Conservation (phyloP, 2,113 vertebrate genomes). For the Noturus placidus region DNA sequence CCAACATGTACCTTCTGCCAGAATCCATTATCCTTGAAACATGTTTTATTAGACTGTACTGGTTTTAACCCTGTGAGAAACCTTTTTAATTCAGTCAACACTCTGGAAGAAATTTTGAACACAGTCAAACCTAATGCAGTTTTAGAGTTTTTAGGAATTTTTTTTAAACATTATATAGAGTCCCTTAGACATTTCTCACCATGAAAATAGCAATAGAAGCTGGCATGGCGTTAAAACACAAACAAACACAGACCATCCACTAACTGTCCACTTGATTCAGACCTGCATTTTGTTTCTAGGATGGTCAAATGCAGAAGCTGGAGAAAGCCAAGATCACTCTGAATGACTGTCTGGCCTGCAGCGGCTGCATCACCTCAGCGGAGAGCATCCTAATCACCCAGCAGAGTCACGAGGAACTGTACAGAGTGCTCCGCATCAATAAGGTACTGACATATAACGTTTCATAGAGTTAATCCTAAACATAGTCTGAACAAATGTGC, state of each 20-base stretch:
- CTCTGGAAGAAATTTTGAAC: too few relatives aligned
- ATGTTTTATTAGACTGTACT: too few relatives aligned
- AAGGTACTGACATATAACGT: slow-evolving; percentile 67
- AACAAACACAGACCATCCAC: neutral
- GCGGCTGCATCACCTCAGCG: slow-evolving; percentile 94
- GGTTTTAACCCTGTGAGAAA: too few relatives aligned
- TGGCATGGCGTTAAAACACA: too few relatives aligned
- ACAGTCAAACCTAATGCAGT: too few relatives aligned
- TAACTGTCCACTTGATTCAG: neutral
- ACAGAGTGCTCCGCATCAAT: slow-evolving; percentile 78
- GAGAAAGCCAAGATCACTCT: slow-evolving; percentile 91
- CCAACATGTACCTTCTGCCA: too few relatives aligned
- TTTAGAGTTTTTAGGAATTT: too few relatives aligned
- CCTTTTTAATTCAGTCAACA: too few relatives aligned
- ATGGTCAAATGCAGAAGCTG: slow-evolving; percentile 81
- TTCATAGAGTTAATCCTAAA: neutral
- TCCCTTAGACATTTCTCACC: too few relatives aligned
- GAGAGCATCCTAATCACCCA: slow-evolving; percentile 91
- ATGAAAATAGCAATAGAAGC: too few relatives aligned
- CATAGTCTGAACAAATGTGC: neutral
- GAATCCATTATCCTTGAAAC: too few relatives aligned
- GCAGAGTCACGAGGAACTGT: slow-evolving; percentile 89
- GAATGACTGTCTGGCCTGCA: slow-evolving; percentile 94
- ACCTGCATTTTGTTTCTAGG: slow-evolving; percentile 66
- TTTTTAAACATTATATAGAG: too few relatives aligned